Evolutionary conservation across 1,140 invertebrate species (phyloP), one percentile per base, ranked within the genome.

Genomic region (Dryas iulia): DNA sequence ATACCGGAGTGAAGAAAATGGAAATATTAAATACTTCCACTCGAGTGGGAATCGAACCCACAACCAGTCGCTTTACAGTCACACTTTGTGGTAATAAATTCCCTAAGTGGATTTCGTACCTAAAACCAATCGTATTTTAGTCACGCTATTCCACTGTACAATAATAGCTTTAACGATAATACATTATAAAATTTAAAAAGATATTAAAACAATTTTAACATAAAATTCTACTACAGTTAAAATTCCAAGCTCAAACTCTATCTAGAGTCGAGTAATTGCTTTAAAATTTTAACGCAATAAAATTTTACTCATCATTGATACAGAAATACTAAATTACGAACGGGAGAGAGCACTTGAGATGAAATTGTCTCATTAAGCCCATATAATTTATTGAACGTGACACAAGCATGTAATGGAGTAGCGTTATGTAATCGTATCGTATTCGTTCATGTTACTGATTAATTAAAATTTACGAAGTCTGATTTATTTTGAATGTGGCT

Each of bases 301-400:
- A 70, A 70, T 70, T 59, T 70, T 56, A 61, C 39, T 59, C 67
- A 54, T 60, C 47, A 70, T 70, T 65, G 68, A 70, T 60, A 70
- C 57, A 21, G 61, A 54, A 59, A 31, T 59, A 69, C 54, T 62
- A 70, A 70, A 70, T 70, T 70, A 70, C 58, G 24, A 18, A 59
- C 62, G 18, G 14, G 68, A 54, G 68, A 54, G 62, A 47, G 60
- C 47, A 57, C 58, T 56, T 60, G 68, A 65, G 61, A 60, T 70
- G 57, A 56, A 63, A 70, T 65, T 63, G 61, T 65, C 66, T 74
- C 69, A 74, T 67, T 71, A 71, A 64, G 26, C 31, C 26, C 31
- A 68, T 58, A 65, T 75, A 69, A 71, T 66, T 71, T 73, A 70
- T 68, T 66, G 62, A 18, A 65, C 58, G 65, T 59, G 59, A 59